phyloP scores from a whole-genome alignment of 2,888 invertebrate species.

The Gandaritis pyraliata region DNA sequence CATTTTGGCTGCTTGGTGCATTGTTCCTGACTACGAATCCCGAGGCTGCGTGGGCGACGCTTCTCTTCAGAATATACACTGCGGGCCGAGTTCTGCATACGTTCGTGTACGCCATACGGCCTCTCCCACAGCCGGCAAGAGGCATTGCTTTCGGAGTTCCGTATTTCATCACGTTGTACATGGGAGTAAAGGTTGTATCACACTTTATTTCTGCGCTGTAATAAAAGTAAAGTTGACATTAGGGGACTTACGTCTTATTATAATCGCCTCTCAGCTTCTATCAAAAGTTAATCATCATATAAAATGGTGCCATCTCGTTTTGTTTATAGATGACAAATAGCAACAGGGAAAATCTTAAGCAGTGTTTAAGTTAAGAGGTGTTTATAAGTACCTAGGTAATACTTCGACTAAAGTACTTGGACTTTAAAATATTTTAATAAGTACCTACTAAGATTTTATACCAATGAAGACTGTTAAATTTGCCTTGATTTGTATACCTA shows the following conservation, averaged over 20 bases:
- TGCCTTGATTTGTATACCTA: no score
- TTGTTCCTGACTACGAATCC: slow-evolving; percentile 85
- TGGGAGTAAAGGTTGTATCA: slow-evolving; percentile 61
- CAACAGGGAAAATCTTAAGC: no score
- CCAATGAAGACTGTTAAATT: no score
- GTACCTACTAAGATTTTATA: neutral
- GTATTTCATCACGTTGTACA: slow-evolving; percentile 59
- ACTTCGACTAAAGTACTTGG: neutral
- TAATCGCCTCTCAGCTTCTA: no score
- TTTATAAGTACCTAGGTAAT: neutral
- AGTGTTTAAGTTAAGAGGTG: no score
- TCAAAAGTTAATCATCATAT: no score
- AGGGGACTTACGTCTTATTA: no score
- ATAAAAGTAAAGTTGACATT: neutral
- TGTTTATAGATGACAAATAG: no score
- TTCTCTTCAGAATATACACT: slow-evolving; percentile 75
- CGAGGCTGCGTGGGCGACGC: slow-evolving; percentile 51
- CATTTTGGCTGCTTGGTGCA: slow-evolving; percentile 84
- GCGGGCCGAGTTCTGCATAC: slow-evolving; percentile 84
- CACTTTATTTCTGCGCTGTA: slow-evolving; percentile 53
- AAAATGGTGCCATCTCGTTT: no score
- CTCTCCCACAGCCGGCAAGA: slow-evolving; percentile 83
- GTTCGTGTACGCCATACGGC: slow-evolving; percentile 85
- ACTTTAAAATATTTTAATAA: neutral
- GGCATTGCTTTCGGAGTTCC: slow-evolving; percentile 61